A percentile compares a stretch with the other conserved stretches of the same genome.
Conservation (phyloP, 2,888 invertebrate species). For the Lutraria lutraria region DNA sequence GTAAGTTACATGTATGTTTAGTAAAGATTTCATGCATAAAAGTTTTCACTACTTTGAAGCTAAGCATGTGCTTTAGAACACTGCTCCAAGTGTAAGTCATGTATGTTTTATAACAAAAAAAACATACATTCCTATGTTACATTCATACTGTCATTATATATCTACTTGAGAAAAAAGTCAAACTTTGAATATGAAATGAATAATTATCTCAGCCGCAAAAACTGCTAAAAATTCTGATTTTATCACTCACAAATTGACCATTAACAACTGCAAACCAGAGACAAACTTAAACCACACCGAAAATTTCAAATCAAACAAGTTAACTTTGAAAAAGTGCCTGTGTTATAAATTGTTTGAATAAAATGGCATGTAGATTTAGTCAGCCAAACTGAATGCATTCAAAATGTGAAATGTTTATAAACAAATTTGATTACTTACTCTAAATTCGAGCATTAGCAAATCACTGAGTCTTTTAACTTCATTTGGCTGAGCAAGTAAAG, state of each 20-base stretch:
- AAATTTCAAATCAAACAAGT: not conserved
- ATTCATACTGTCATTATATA: too few relatives aligned
- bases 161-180: too few relatives aligned
- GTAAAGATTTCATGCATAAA: not conserved
- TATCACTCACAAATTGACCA: not conserved
- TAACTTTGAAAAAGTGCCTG: not conserved
- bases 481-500: conserved; percentile 80
- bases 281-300: not conserved
- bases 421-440: conserved; percentile 72
- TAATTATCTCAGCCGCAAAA: not conserved
- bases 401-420: not conserved
- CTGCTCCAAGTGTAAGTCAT: not conserved
- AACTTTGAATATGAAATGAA: not conserved
- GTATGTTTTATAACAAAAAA: not conserved
- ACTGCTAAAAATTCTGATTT: not conserved
- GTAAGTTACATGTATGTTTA: too few relatives aligned
- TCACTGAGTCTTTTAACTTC: conserved; percentile 85
- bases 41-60: not conserved
- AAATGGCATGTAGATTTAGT: not conserved
- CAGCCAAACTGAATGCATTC: not conserved
- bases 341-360: not conserved
- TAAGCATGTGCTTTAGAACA: conserved; percentile 8
- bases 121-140: too few relatives aligned
- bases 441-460: conserved; percentile 84
- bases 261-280: not conserved